Evolutionary conservation across 2,888 invertebrate genomes (phyloP), one percentile per base, ranked within the genome.

Genomic region (Drosophila nigricruria): DNA sequence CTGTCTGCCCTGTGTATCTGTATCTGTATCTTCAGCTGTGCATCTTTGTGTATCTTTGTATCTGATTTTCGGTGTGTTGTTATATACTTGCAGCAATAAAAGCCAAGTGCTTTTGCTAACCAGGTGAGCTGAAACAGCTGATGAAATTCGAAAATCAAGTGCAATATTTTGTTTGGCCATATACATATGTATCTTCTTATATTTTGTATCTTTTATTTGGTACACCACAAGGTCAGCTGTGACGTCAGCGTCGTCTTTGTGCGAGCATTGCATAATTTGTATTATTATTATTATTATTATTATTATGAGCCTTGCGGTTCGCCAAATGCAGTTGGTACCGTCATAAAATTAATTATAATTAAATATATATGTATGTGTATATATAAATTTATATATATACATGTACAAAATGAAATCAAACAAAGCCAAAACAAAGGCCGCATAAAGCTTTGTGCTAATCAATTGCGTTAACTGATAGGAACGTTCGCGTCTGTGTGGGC

Each of bases 371-470:
- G 16, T 12, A 18, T 18, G 18, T 20, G 12, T 12, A 18, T 57
- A 12, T n/a, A 32, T n/a, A 25, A 8, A 20, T 16, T 23, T 10
- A 20, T 42, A 6, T 18, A 18, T 30, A 25, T 25, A 8, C 34
- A 14, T 27, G 16, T 27, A 20, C 14, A 32, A 58, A 27, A 56
- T n/a, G 27, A 47, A 47, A 47, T 27, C 40, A 70, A 76, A 63
- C 56, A 78, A 61, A 64, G 25, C 49, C 59, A 40, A 62, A 74
- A 74, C 82, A 77, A 82, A 79, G 72, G 20, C 58, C 45, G 18
- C 32, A 34, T 27, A 40, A 57, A 87, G 84, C 84, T 79, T 83
- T 61, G 64, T 78, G 80, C 86, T 85, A 85, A 82, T 82, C 86
- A 75, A 68, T 69, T 73, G 66, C 68, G 38, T 47, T 34, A 60